Evolutionary conservation across 1,140 invertebrate species (phyloP).

Genomic region (Drosophila bocqueti): DNA sequence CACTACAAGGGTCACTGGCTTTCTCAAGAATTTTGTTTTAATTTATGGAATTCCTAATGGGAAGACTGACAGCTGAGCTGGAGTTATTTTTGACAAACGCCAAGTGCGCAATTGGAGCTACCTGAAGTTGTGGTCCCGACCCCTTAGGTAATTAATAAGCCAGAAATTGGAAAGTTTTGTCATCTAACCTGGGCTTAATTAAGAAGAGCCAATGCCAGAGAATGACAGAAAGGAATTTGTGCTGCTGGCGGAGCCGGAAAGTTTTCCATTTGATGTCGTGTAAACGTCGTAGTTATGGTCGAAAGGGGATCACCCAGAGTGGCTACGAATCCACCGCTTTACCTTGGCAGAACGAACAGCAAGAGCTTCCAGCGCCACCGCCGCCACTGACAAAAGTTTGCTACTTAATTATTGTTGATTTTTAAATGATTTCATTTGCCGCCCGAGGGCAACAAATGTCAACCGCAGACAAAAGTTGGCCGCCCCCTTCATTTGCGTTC

Average conservation of each 20-base stretch:
- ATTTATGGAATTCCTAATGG: not conserved
- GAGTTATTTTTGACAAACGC: slow-evolving; percentile 31
- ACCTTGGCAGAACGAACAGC: slow-evolving; percentile 39
- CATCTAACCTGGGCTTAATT: slow-evolving; percentile 60
- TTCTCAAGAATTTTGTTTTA: not conserved
- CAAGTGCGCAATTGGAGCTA: slow-evolving; percentile 24
- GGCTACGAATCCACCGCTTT: slow-evolving; percentile 11
- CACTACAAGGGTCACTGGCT: not conserved
- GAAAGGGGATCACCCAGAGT: slow-evolving; percentile 37
- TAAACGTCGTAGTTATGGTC: slow-evolving; percentile 55
- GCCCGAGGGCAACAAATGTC: slow-evolving; percentile 55
- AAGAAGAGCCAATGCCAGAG: slow-evolving; percentile 42
- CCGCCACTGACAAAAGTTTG: slow-evolving; percentile 56
- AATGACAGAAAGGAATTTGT: not conserved
- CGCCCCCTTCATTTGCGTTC: slow-evolving; percentile 9
- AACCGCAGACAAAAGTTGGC: slow-evolving; percentile 49
- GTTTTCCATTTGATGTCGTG: slow-evolving; percentile 74
- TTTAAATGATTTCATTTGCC: slow-evolving; percentile 71
- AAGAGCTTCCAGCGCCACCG: slow-evolving; percentile 17
- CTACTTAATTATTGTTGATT: slow-evolving; percentile 75
- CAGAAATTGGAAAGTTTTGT: slow-evolving; percentile 60
- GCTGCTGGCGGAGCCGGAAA: slow-evolving; percentile 34
- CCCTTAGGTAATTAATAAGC: slow-evolving; percentile 55
- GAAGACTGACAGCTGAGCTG: not conserved
- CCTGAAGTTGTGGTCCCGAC: not conserved